These are phyloP conservation scores for Bolinopsis microptera DNA, from an alignment of 37 sponge, comb jelly and placozoan species.

Conservation along the genomic window DNA sequence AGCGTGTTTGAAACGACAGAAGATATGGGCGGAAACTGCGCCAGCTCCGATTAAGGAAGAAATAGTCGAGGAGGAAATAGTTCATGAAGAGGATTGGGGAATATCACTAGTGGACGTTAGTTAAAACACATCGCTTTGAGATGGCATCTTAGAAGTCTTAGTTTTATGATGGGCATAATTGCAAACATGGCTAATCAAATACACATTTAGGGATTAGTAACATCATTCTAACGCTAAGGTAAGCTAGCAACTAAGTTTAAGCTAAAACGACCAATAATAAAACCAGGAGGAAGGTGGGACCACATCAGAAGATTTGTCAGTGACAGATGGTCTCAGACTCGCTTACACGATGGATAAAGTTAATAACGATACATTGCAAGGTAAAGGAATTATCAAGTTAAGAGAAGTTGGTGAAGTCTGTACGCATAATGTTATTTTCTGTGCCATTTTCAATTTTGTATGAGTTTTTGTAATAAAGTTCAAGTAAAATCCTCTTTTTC, in stretches of 20 bases:
- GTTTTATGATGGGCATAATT: background rate
- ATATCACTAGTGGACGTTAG: slow-evolving; percentile 45
- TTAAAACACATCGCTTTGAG: too few species aligned
- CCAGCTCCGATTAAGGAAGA: background rate
- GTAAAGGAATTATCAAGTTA: slow-evolving; percentile 2
- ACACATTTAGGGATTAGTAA: too few species aligned
- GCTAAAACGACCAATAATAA: too few species aligned
- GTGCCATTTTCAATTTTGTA: background rate
- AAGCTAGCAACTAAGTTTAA: too few species aligned
- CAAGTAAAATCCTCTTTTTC: too few species aligned
- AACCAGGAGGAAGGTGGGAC: slow-evolving; percentile 64
- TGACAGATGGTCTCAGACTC: slow-evolving; percentile 30
- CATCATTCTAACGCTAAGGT: too few species aligned
- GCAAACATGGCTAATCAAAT: too few species aligned
- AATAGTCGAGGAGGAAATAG: background rate
- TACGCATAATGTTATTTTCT: background rate
- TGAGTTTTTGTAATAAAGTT: too few species aligned
- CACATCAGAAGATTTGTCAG: slow-evolving; percentile 27
- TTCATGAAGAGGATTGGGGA: slow-evolving; percentile 62
- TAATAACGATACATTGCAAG: slow-evolving; percentile 13
- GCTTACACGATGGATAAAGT: slow-evolving; percentile 56
- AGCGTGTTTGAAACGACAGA: slow-evolving; percentile 45
- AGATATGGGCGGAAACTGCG: slow-evolving; percentile 11
- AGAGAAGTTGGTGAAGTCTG: too few species aligned
- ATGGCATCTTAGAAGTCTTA: background rate